Evolutionary conservation across 2,888 invertebrate genomes (phyloP).

Genomic region (Dasypolia templi): DNA sequence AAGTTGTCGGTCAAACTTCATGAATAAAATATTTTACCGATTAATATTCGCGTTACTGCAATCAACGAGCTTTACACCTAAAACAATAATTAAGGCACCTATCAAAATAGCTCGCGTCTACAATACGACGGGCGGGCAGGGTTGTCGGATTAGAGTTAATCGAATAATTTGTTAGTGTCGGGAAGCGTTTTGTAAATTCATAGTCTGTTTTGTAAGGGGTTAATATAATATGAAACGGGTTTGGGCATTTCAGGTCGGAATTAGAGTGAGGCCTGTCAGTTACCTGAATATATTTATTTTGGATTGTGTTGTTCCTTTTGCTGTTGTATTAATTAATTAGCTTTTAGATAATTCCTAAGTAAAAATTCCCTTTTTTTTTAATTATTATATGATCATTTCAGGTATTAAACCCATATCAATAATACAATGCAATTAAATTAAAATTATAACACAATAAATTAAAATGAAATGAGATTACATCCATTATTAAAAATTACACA

Average conservation of each 20-base stretch:
- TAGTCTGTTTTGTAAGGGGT: conserved; percentile 46
- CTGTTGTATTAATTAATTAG: neutral
- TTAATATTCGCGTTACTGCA: conserved; percentile 43
- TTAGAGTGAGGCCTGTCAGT: conserved; percentile 49
- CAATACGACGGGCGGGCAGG: conserved; percentile 69
- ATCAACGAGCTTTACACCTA: conserved; percentile 68
- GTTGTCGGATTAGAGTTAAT: conserved; percentile 50
- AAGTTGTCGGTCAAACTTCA: conserved; percentile 55
- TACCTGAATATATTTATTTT: conserved; percentile 28
- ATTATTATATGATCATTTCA: no score
- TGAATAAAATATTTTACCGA: conserved; percentile 53
- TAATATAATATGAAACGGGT: conserved; percentile 48
- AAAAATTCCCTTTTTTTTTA: no score
- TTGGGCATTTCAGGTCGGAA: conserved; percentile 29
- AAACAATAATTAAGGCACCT: conserved; percentile 79
- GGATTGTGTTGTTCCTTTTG: conserved; percentile 20
- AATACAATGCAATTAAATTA: no score
- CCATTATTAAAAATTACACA: no score
- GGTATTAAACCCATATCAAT: no score
- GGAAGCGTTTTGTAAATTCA: conserved; percentile 55
- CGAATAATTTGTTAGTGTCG: conserved; percentile 65
- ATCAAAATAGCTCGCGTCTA: conserved; percentile 73
- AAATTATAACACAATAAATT: no score
- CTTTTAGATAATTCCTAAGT: neutral
- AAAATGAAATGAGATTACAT: no score